Conservation (phyloP, 92 coral and sea anemone species). For the Metridium senile region DNA sequence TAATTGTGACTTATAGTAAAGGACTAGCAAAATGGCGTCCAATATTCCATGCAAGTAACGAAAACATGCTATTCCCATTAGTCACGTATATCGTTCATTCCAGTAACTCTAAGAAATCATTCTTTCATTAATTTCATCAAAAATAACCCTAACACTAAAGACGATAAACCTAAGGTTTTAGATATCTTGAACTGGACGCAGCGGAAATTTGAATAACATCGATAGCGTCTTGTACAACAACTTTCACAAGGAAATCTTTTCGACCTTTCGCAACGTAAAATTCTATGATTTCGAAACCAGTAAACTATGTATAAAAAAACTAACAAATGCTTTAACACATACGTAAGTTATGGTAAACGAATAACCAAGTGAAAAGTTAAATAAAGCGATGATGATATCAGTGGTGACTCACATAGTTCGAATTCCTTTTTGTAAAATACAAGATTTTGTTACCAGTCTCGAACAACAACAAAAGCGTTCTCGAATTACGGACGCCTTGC, state of each 20-base stretch:
- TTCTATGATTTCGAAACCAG: neutral
- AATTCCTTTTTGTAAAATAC: slow-evolving; percentile 25
- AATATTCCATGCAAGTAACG: neutral
- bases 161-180: neutral
- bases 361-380: slow-evolving; percentile 6
- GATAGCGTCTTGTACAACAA: neutral
- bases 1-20: neutral
- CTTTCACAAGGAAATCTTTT: neutral
- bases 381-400: slow-evolving; percentile 25
- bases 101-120: neutral
- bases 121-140: neutral
- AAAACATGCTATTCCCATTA: neutral
- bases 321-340: slow-evolving; percentile 13
- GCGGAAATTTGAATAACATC: neutral
- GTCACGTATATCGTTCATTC: neutral
- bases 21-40: slow-evolving; percentile 11
- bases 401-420: slow-evolving; percentile 12
- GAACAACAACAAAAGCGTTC: slow-evolving; percentile 31
- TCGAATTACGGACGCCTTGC: slow-evolving; percentile 43
- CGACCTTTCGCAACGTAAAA: neutral
- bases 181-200: neutral
- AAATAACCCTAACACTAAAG: neutral
- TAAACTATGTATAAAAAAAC: neutral
- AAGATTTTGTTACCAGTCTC: slow-evolving; percentile 24
- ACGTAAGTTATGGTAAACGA: slow-evolving; percentile 10